Percentiles rank a stretch among this genome's conserved stretches.
These are phyloP conservation scores for Itoplectis maculator DNA, from an alignment of 2,888 invertebrate species.

Conservation along the genomic window DNA sequence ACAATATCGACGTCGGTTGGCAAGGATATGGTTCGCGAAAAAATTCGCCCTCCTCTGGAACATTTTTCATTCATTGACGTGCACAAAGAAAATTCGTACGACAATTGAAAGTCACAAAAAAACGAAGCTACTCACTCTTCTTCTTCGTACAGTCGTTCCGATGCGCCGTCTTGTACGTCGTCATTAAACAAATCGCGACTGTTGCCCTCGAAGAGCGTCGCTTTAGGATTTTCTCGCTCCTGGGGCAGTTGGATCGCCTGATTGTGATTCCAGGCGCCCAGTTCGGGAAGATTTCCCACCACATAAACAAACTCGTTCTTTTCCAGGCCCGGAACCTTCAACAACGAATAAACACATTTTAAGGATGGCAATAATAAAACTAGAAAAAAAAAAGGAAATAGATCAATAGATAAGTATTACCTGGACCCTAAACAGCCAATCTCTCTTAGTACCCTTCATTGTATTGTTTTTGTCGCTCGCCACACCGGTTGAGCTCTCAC, in stretches of 20 bases:
- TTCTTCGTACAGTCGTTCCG: constrained; percentile 74
- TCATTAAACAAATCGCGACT: constrained; percentile 75
- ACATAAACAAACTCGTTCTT: constrained; percentile 82
- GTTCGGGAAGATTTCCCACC: constrained; percentile 82
- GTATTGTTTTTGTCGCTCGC: constrained; percentile 68
- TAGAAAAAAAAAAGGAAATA: neutral
- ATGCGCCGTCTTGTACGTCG: constrained; percentile 73
- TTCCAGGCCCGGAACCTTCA: constrained; percentile 79
- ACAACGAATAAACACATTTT: constrained; percentile 2
- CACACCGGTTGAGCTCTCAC: constrained; percentile 70
- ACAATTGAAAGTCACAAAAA: neutral
- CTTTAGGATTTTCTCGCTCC: constrained; percentile 74
- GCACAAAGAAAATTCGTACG: neutral
- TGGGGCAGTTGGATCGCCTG: constrained; percentile 81
- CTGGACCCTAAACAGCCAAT: constrained; percentile 83
- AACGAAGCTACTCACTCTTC: constrained; percentile 74
- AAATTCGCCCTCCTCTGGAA: constrained; percentile 79
- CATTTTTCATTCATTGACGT: constrained; percentile 13
- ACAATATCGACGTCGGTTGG: constrained; percentile 89
- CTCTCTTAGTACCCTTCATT: constrained; percentile 82
- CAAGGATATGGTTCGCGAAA: constrained; percentile 87
- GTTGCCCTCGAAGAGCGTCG: constrained; percentile 75
- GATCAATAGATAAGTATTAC: constrained; percentile 69
- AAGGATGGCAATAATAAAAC: neutral
- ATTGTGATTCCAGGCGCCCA: constrained; percentile 83